Evolutionary conservation across 2,113 vertebrate species (phyloP).

Genomic region (Alexandromys fortis): DNA sequence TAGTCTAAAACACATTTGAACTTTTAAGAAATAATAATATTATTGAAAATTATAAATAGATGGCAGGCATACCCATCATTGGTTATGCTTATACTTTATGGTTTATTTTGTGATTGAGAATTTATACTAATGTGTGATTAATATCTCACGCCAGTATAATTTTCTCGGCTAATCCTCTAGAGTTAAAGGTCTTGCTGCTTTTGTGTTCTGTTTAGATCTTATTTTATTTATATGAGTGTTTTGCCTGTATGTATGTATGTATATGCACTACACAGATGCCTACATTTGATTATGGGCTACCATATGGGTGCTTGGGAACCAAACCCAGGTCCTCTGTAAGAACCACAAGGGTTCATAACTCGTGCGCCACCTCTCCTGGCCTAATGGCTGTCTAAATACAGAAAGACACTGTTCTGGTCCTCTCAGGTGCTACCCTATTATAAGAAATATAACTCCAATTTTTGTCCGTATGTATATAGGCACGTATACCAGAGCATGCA

Average conservation of each 20-base stretch:
- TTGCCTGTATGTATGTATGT: background rate
- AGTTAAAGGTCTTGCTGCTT: background rate
- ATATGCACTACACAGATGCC: background rate
- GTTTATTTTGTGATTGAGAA: background rate
- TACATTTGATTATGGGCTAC: background rate
- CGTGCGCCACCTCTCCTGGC: background rate
- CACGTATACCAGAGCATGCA: background rate
- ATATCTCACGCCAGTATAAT: background rate
- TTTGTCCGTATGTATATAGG: no score
- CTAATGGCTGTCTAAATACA: background rate
- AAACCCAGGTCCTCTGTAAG: background rate
- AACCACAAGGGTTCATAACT: background rate
- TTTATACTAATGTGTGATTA: background rate
- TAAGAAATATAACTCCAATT: background rate
- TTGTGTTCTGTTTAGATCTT: background rate
- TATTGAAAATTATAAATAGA: background rate
- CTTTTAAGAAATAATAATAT: background rate
- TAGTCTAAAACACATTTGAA: constrained; percentile 44
- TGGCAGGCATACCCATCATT: background rate
- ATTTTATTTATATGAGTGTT: background rate
- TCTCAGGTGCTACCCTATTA: background rate
- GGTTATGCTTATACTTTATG: background rate
- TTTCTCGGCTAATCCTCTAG: constrained; percentile 26
- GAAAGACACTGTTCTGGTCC: background rate
- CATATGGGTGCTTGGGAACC: background rate